These are phyloP conservation scores for Microcebus ravelobensis DNA, from an alignment of 2,113 vertebrate species.

Conservation along the genomic window DNA sequence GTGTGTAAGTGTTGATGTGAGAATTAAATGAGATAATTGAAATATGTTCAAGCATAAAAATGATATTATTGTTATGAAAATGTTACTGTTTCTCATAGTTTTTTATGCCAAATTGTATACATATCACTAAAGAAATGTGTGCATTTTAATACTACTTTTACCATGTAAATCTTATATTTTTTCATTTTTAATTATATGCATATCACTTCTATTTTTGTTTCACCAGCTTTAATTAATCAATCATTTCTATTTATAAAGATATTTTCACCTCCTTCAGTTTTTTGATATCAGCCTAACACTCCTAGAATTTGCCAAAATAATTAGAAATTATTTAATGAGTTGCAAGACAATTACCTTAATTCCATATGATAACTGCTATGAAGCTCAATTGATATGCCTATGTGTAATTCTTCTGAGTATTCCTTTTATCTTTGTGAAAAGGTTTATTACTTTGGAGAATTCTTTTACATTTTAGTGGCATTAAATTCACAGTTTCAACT, in stretches of 20 bases:
- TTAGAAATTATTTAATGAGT: constrained; percentile 59
- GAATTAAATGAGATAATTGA: not conserved
- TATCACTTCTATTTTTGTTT: constrained; percentile 55
- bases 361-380: not conserved
- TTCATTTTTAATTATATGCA: constrained; percentile 26
- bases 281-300: constrained; percentile 44
- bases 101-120: not conserved
- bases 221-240: constrained; percentile 51
- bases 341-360: constrained; percentile 49
- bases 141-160: constrained; percentile 38
- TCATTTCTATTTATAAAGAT: constrained; percentile 59
- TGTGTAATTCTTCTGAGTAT: not conserved
- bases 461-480: not conserved
- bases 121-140: not conserved
- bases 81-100: not conserved
- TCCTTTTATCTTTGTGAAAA: constrained; percentile 14
- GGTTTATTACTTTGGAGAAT: constrained; percentile 20
- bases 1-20: not conserved
- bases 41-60: not conserved
- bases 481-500: constrained; percentile 14
- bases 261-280: not conserved
- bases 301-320: constrained; percentile 69
- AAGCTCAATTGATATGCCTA: not conserved
- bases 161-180: not conserved
- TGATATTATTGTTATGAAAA: not conserved